A percentile compares a stretch with the other conserved stretches of the same genome.
Evolutionary conservation across 2,797 vertebrate species (phyloP).

Genomic region (Malurus splendens): DNA sequence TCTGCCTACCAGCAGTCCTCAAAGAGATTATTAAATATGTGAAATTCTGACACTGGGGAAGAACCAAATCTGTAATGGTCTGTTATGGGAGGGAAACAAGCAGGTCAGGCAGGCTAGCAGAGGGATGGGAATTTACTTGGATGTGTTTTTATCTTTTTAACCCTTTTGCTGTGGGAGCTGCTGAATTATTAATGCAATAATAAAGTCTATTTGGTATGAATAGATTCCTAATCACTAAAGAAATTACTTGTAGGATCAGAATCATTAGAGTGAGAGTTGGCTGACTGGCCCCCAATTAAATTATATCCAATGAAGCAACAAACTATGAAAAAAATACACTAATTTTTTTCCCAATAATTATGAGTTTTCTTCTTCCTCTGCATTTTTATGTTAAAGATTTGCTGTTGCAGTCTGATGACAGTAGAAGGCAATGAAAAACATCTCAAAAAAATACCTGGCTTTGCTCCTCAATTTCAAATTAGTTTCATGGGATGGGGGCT

Average conservation of each 20-base stretch:
- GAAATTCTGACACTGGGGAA: background rate
- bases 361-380: background rate
- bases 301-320: background rate
- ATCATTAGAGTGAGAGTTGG: background rate
- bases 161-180: background rate
- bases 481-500: background rate
- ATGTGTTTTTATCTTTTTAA: background rate
- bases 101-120: background rate
- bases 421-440: background rate
- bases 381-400: background rate
- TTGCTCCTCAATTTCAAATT: background rate
- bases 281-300: background rate
- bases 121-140: background rate
- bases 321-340: background rate
- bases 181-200: slow-evolving; percentile 15
- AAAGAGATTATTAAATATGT: background rate
- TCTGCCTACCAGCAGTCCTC: background rate
- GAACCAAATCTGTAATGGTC: background rate
- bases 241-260: background rate
- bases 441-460: fast-evolving
- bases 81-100: background rate
- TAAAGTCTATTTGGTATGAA: background rate
- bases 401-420: background rate
- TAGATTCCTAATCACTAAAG: background rate
- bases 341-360: background rate